Conservation (phyloP, 2,888 invertebrate genomes). For the Lamproptera curius region DNA sequence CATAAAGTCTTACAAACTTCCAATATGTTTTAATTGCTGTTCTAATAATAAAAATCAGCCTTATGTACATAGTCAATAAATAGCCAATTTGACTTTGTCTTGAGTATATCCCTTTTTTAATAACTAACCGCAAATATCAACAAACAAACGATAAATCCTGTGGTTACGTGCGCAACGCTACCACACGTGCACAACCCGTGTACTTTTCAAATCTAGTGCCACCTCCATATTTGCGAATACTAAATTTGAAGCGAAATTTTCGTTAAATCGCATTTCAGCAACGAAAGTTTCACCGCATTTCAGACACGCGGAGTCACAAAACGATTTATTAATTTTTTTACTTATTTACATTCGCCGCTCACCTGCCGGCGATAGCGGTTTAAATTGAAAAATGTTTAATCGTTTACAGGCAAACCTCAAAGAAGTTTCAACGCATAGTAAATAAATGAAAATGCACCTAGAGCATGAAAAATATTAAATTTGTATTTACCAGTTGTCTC, state of each 20-base stretch:
- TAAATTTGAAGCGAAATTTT: conserved; percentile 32
- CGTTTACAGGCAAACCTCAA: not conserved
- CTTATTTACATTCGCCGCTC: conserved; percentile 15
- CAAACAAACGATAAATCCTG: conserved; percentile 14
- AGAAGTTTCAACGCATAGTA: not conserved
- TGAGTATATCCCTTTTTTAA: too few species aligned
- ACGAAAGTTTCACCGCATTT: conserved; percentile 30
- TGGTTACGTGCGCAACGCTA: conserved; percentile 7
- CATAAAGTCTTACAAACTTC: too few species aligned
- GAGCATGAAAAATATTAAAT: too few species aligned
- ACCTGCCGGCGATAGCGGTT: conserved; percentile 25
- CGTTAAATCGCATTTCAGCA: conserved; percentile 28
- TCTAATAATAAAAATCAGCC: too few species aligned
- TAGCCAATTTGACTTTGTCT: too few species aligned
- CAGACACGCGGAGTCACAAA: conserved; percentile 10
- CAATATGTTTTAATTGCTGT: too few species aligned
- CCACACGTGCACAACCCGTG: conserved; percentile 9
- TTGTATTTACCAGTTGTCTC: too few species aligned
- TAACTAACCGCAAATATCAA: too few species aligned
- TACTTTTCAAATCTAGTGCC: conserved; percentile 21
- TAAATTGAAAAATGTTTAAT: conserved; percentile 12
- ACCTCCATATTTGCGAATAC: conserved; percentile 28
- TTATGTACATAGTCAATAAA: too few species aligned
- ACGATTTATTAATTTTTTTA: conserved; percentile 16
- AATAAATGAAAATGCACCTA: not conserved